Evolutionary conservation across 1,140 invertebrate genomes (phyloP).

Genomic region (Panonychus citri): DNA sequence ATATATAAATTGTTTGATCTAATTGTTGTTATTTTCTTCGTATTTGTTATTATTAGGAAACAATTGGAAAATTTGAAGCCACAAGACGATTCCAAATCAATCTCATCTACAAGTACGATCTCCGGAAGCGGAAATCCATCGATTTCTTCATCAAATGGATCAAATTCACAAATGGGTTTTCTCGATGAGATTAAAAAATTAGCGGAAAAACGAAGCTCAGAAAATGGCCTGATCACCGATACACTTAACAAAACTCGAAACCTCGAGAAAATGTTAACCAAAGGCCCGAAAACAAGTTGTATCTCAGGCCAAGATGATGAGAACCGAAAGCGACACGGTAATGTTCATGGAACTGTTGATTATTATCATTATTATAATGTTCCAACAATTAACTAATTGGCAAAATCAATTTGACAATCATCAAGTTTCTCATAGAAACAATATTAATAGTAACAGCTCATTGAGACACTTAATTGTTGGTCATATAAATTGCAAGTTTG

Average conservation of each 20-base stretch:
- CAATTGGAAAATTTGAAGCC: background rate
- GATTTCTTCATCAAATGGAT: background rate
- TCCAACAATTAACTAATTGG: too few relatives aligned
- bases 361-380: too few relatives aligned
- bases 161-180: background rate
- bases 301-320: background rate
- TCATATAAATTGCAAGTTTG: too few relatives aligned
- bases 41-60: background rate
- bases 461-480: too few relatives aligned
- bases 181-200: slow-evolving; percentile 3
- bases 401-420: too few relatives aligned
- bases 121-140: background rate
- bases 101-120: background rate
- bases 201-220: background rate
- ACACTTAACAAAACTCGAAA: slow-evolving; percentile 1
- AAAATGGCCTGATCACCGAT: slow-evolving; percentile 1
- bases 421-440: too few relatives aligned
- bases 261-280: background rate
- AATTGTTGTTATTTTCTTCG: too few relatives aligned
- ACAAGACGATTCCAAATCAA: background rate
- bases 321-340: slow-evolving; percentile 4
- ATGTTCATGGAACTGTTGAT: too few relatives aligned
- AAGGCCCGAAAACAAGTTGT: background rate
- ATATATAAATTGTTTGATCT: too few relatives aligned
- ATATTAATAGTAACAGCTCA: too few relatives aligned